phyloP scores from a whole-genome alignment of 2,888 invertebrate genomes.

The Tenodera sinensis region DNA sequence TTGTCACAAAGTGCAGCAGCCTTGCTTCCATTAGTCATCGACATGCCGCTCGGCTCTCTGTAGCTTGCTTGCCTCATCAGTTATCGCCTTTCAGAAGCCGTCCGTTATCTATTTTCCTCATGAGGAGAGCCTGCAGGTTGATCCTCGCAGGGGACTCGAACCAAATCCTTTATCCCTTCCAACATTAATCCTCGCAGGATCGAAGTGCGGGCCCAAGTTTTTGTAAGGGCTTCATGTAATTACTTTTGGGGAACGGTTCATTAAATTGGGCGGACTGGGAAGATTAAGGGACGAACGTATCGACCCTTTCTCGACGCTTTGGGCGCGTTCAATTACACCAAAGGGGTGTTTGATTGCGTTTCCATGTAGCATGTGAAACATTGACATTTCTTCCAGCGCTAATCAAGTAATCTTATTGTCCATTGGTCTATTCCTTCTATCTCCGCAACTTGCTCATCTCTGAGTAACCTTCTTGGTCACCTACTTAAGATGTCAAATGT shows the following conservation, averaged over 20 bases:
- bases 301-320: background rate
- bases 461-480: no score
- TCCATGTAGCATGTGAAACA: background rate
- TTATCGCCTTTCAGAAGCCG: background rate
- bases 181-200: constrained; percentile 11
- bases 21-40: background rate
- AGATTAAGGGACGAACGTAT: background rate
- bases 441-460: no score
- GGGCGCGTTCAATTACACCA: background rate
- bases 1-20: background rate
- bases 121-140: background rate
- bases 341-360: background rate
- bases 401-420: background rate
- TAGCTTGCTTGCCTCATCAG: background rate
- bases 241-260: constrained; percentile 1
- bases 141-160: constrained; percentile 9
- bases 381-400: background rate
- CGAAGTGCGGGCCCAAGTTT: background rate
- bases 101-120: constrained; percentile 4
- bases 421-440: no score
- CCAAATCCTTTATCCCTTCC: constrained; percentile 10
- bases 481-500: no score
- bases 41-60: background rate
- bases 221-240: background rate
- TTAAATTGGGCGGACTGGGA: background rate